Evolutionary conservation across 2,113 vertebrate species (phyloP).

Genomic region (Platysteira castanea): DNA sequence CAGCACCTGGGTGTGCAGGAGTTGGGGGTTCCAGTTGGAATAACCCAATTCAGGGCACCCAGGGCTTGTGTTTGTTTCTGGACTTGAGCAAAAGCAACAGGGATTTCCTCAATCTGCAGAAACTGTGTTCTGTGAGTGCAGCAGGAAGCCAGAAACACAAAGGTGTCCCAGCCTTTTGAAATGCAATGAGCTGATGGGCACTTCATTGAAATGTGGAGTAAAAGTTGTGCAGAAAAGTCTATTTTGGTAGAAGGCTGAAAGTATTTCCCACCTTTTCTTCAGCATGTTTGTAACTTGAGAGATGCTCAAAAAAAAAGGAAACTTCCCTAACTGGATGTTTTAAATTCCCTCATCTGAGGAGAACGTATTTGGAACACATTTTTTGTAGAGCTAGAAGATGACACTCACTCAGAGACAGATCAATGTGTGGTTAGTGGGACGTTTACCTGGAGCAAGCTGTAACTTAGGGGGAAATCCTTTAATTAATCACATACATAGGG

Average conservation of each 20-base stretch:
- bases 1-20: fast-evolving
- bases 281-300: not conserved
- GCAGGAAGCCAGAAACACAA: not conserved
- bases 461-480: not conserved
- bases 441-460: not conserved
- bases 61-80: not conserved
- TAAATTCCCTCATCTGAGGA: not conserved
- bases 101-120: not conserved
- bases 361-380: not conserved
- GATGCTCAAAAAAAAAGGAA: not conserved
- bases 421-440: not conserved
- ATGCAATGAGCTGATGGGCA: not conserved
- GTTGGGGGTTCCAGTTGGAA: not conserved
- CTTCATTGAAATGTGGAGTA: not conserved
- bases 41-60: fast-evolving
- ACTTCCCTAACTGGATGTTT: not conserved
- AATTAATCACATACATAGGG: not conserved
- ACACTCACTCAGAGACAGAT: not conserved
- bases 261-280: not conserved
- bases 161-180: not conserved
- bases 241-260: not conserved
- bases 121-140: fast-evolving
- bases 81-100: not conserved
- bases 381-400: not conserved
- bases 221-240: not conserved